phyloP scores from a whole-genome alignment of 37 sponge, comb jelly and placozoan species.

The Beroe forskalii region DNA sequence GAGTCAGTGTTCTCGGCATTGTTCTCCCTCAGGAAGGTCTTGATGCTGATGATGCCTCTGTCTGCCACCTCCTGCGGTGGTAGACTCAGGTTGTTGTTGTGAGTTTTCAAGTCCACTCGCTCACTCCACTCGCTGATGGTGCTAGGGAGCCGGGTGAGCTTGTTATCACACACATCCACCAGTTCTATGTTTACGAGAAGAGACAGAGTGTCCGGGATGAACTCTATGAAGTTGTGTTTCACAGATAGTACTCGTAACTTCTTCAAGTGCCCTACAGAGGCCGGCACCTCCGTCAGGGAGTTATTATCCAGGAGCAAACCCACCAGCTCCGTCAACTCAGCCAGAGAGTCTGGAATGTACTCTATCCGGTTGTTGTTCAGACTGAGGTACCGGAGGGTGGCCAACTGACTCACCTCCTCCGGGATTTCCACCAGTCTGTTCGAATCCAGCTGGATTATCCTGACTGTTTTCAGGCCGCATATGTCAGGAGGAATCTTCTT shows the following conservation, averaged over 20 bases:
- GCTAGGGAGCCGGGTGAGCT: conserved; percentile 45
- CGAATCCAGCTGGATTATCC: conserved; percentile 30
- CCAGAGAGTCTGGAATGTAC: not conserved
- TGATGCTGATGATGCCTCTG: conserved; percentile 42
- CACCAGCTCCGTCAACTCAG: conserved; percentile 3
- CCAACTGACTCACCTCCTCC: not conserved
- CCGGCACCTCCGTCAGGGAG: conserved; percentile 44
- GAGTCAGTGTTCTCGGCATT: not conserved
- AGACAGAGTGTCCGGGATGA: conserved; percentile 33
- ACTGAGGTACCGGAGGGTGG: conserved; percentile 27
- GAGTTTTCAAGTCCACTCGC: conserved; percentile 23
- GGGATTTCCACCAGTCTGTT: conserved; percentile 2
- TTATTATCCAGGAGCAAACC: conserved; percentile 30
- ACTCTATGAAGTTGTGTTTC: conserved; percentile 56
- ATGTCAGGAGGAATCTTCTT: conserved; percentile 35
- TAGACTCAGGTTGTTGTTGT: conserved; percentile 35
- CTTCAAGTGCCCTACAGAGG: not conserved
- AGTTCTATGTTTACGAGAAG: conserved; percentile 64
- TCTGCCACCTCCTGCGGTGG: conserved; percentile 60
- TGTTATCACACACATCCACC: conserved; percentile 63
- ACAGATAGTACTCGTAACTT: conserved; percentile 44
- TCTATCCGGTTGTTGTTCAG: conserved; percentile 50
- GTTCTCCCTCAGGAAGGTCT: conserved; percentile 31
- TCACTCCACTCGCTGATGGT: conserved; percentile 38
- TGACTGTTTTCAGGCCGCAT: not conserved